A percentile compares a stretch with the other conserved stretches of the same genome.
These are phyloP conservation scores for Psilopsiagon aymara DNA, from an alignment of 2,113 vertebrate genomes.

Conservation along the genomic window DNA sequence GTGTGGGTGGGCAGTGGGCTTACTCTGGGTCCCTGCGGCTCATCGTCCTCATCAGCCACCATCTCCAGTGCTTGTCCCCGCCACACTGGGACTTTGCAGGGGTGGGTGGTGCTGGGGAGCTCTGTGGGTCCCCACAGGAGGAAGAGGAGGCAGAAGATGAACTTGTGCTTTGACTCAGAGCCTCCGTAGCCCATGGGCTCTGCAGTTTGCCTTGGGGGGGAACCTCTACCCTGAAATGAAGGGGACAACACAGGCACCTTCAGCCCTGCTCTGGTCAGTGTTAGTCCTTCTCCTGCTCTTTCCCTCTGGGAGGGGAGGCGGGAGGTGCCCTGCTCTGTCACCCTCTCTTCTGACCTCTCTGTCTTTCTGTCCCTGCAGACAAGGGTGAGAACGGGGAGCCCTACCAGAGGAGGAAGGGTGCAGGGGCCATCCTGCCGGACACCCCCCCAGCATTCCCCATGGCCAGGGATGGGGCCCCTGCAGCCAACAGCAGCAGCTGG, in stretches of 20 bases:
- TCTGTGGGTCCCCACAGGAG: rapidly evolving
- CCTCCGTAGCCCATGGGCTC: background rate
- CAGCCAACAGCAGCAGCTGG: constrained; percentile 80
- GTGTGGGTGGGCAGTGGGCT: background rate
- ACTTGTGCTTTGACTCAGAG: background rate
- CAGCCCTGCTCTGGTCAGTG: background rate
- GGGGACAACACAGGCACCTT: rapidly evolving
- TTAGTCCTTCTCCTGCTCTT: background rate
- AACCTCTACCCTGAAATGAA: background rate
- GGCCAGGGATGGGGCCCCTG: background rate
- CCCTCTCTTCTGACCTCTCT: rapidly evolving
- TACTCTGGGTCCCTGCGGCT: rapidly evolving
- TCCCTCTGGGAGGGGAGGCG: background rate
- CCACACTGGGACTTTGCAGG: background rate
- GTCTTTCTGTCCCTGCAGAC: constrained; percentile 71
- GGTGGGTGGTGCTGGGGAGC: background rate
- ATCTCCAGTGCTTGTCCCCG: background rate
- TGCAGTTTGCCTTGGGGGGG: rapidly evolving
- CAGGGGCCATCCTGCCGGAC: background rate
- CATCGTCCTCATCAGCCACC: background rate
- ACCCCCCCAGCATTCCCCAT: background rate
- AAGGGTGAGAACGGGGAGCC: constrained; percentile 92
- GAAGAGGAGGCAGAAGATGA: background rate
- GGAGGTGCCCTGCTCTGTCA: rapidly evolving
- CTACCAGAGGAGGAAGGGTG: constrained; percentile 81